phyloP scores from a whole-genome alignment of 2,113 vertebrate genomes.

The Datnioides undecimradiatus region DNA sequence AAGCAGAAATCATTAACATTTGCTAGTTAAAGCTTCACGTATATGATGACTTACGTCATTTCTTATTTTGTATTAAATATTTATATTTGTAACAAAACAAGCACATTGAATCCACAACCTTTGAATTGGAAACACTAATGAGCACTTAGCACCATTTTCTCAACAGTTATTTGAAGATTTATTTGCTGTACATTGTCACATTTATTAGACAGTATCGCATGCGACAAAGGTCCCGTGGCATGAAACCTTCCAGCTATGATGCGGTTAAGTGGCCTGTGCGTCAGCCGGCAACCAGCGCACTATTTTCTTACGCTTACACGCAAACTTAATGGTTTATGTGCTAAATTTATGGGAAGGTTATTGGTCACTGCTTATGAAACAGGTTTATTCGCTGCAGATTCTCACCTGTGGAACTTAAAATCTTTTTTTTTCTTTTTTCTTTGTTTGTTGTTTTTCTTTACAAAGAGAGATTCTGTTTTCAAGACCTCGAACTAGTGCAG shows the following conservation, averaged over 20 bases:
- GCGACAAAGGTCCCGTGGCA: too few relatives aligned
- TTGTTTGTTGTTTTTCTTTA: neutral
- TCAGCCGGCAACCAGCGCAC: too few relatives aligned
- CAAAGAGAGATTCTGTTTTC: neutral
- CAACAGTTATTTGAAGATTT: too few relatives aligned
- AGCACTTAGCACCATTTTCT: neutral
- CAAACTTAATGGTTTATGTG: neutral
- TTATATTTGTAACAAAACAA: neutral
- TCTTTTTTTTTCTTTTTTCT: rapidly evolving
- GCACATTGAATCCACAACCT: too few relatives aligned
- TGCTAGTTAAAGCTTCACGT: neutral
- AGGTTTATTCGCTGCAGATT: neutral
- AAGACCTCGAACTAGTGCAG: constrained; percentile 36
- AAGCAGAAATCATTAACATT: neutral
- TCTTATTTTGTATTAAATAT: neutral
- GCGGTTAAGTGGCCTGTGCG: too few relatives aligned
- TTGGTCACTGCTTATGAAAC: neutral
- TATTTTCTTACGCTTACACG: too few relatives aligned
- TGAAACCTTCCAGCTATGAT: too few relatives aligned
- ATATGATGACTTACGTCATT: neutral
- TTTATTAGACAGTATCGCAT: too few relatives aligned
- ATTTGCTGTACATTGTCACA: too few relatives aligned
- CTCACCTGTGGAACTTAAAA: neutral
- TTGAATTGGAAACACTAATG: neutral
- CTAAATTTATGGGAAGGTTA: neutral